Percentiles rank a stretch among this genome's conserved stretches.
These are phyloP conservation scores for Camponotus pennsylvanicus DNA, from an alignment of 1,140 invertebrate species.

Conservation along the genomic window DNA sequence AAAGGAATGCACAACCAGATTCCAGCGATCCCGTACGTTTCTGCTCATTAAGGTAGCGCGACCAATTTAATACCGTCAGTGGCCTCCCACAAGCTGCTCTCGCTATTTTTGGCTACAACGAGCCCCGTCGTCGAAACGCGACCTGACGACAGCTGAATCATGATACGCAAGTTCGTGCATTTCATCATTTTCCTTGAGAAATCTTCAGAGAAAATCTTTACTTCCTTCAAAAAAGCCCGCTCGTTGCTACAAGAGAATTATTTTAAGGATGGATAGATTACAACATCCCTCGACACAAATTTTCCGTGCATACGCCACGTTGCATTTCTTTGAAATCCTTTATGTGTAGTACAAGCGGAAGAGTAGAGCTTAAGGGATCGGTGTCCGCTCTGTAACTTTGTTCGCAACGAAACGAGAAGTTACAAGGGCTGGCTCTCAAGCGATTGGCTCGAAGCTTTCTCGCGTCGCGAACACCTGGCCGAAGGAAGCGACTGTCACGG, in stretches of 20 bases:
- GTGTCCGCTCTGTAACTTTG: conserved; percentile 48
- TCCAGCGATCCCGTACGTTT: conserved; percentile 5
- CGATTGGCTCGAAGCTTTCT: conserved; percentile 44
- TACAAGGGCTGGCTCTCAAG: conserved; percentile 37
- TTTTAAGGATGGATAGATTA: conserved; percentile 19
- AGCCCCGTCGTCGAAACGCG: conserved; percentile 20
- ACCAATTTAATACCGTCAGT: conserved; percentile 61
- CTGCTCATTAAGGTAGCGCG: conserved; percentile 62
- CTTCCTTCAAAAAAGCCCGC: not conserved
- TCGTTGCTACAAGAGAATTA: conserved; percentile 17
- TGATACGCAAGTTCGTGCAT: conserved; percentile 38
- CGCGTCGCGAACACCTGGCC: conserved; percentile 46
- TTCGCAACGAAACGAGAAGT: conserved; percentile 33
- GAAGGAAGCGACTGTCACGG: conserved; percentile 40
- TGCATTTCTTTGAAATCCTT: not conserved
- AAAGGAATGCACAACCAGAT: conserved; percentile 27
- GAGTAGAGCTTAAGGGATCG: conserved; percentile 31
- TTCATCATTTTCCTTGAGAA: conserved; percentile 18
- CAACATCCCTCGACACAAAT: not conserved
- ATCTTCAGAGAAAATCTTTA: not conserved
- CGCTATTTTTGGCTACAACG: conserved; percentile 64
- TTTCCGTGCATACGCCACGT: not conserved
- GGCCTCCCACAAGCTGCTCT: conserved; percentile 5
- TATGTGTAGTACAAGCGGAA: not conserved
- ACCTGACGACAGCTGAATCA: conserved; percentile 29